These are phyloP conservation scores for Melangyna quadrimaculata DNA, from an alignment of 2,888 invertebrate genomes.

Conservation along the genomic window DNA sequence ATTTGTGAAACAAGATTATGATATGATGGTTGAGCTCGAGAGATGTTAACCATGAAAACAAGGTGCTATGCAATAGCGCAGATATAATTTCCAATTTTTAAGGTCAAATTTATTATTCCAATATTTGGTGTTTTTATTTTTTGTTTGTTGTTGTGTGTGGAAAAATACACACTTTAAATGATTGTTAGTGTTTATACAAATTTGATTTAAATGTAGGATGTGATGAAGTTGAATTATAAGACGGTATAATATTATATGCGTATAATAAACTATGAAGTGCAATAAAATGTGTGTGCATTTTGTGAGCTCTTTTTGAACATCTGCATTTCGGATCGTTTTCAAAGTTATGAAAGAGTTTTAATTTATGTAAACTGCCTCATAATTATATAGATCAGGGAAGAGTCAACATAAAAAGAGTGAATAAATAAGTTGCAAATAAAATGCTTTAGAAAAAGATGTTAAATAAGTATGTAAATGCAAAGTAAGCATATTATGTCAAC, in stretches of 20 bases:
- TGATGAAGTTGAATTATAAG: background rate
- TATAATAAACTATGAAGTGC: background rate
- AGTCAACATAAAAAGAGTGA: background rate
- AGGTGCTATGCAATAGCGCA: conserved; percentile 57
- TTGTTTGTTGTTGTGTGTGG: background rate
- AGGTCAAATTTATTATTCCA: conserved; percentile 20
- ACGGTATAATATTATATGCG: background rate
- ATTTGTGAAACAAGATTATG: conserved; percentile 51
- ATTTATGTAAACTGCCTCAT: background rate
- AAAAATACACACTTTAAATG: background rate
- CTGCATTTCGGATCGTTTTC: background rate
- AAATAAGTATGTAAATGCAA: background rate
- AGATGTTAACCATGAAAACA: conserved; percentile 47
- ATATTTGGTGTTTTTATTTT: background rate
- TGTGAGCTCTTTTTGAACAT: background rate
- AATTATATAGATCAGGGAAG: background rate
- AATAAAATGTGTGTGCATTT: background rate
- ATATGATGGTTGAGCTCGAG: background rate
- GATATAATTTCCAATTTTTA: conserved; percentile 58
- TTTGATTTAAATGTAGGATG: background rate
- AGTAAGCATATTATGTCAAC: background rate
- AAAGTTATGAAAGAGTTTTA: background rate
- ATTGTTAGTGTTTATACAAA: background rate
- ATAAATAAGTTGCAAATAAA: background rate
- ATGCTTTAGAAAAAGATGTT: background rate